Conservation (phyloP, 1,140 invertebrate genomes). For the Archivesica marissinica region DNA sequence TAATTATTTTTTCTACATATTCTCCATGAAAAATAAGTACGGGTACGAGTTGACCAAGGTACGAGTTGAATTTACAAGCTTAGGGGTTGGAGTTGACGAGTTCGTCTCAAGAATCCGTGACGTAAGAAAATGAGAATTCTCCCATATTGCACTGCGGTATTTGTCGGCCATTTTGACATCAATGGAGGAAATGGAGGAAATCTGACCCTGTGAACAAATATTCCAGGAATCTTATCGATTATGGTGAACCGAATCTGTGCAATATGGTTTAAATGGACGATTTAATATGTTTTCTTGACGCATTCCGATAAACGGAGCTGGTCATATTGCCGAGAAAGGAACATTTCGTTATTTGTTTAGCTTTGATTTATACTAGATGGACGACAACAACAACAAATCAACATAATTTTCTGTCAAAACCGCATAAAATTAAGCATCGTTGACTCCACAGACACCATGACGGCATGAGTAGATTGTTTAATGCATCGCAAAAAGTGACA, state of each 20-base stretch:
- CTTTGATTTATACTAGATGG: neutral
- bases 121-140: slow-evolving; percentile 29
- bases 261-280: neutral
- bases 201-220: slow-evolving; percentile 39
- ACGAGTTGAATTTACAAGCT: too few species aligned
- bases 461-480: neutral
- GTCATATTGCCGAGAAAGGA: neutral
- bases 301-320: too few species aligned
- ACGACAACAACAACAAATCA: slow-evolving; percentile 43
- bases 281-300: too few species aligned
- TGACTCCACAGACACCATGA: neutral
- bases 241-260: neutral
- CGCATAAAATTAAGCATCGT: slow-evolving; percentile 8
- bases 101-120: too few species aligned
- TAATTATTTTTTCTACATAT: too few species aligned
- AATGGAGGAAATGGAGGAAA: slow-evolving; percentile 33
- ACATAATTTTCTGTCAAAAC: slow-evolving; percentile 28
- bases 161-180: slow-evolving; percentile 60
- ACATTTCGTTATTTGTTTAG: neutral
- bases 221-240: neutral
- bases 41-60: too few species aligned
- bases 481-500: too few species aligned
- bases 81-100: too few species aligned
- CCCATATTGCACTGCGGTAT: slow-evolving; percentile 55
- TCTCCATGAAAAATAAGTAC: too few species aligned